Conservation (phyloP, 2,113 vertebrate genomes). For the Ramphastos sulfuratus region DNA sequence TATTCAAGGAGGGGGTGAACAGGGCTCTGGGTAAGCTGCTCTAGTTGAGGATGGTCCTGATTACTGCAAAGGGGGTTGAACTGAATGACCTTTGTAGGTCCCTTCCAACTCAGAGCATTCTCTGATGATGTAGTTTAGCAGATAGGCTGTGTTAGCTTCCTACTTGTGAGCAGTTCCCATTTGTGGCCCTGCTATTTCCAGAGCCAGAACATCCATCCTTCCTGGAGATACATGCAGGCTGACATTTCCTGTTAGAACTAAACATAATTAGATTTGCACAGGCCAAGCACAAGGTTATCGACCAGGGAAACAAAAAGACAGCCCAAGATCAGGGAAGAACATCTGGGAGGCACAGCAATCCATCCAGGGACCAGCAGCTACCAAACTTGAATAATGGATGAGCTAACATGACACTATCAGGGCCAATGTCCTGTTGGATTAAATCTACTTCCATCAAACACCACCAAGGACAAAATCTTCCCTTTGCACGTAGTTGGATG, state of each 20-base stretch:
- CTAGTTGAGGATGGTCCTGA: too few species aligned
- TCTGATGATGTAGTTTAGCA: neutral
- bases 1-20: too few species aligned
- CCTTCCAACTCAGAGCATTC: too few species aligned
- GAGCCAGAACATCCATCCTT: constrained; percentile 12
- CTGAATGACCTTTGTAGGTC: too few species aligned
- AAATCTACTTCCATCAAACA: constrained; percentile 15
- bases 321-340: neutral
- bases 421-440: constrained; percentile 4
- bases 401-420: neutral
- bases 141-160: neutral
- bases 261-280: constrained; percentile 40
- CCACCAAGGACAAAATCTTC: constrained; percentile 1
- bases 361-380: neutral
- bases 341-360: neutral
- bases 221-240: neutral
- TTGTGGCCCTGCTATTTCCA: neutral
- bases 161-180: neutral
- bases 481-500: neutral
- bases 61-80: too few species aligned
- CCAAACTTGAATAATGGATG: constrained; percentile 22
- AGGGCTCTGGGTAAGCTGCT: too few species aligned
- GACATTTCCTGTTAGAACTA: constrained; percentile 25
- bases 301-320: neutral
- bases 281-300: neutral